Conservation (phyloP, 2,113 vertebrate genomes). For the Ictalurus punctatus region DNA sequence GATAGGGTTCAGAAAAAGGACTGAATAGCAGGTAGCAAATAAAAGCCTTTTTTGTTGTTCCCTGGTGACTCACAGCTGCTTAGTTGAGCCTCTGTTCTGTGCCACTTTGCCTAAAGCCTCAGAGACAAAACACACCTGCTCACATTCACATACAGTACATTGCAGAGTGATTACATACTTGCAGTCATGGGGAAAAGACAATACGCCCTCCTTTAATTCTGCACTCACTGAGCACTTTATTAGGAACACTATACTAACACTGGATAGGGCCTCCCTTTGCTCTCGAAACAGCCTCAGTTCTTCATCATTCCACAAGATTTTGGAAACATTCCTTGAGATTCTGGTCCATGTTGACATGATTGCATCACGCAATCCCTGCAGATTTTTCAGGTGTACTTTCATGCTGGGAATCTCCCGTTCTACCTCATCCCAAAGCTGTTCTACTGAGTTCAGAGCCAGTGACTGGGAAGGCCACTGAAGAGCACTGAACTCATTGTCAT, state of each 20-base stretch:
- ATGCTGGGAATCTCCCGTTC: too few relatives aligned
- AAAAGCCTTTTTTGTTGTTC: constrained; percentile 28
- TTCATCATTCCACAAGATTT: not conserved
- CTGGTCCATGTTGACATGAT: not conserved
- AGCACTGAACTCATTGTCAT: too few relatives aligned
- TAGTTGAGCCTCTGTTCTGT: not conserved
- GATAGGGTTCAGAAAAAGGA: constrained; percentile 42
- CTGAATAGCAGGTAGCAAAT: constrained; percentile 43
- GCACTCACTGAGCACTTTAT: not conserved
- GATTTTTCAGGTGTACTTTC: too few relatives aligned
- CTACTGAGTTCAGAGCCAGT: too few relatives aligned
- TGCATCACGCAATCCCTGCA: too few relatives aligned
- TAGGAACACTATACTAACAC: not conserved
- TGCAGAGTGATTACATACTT: not conserved
- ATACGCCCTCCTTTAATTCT: not conserved
- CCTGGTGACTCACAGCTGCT: constrained; percentile 27
- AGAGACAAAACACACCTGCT: not conserved
- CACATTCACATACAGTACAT: not conserved
- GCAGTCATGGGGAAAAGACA: not conserved
- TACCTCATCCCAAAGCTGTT: too few relatives aligned
- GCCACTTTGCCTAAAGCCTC: not conserved
- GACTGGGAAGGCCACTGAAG: too few relatives aligned
- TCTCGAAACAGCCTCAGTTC: not conserved
- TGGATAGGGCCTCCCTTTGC: not conserved
- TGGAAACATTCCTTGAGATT: not conserved